Base-by-base conservation (phyloP, 2,888 invertebrate species). In the Eledona agricola region DNA sequence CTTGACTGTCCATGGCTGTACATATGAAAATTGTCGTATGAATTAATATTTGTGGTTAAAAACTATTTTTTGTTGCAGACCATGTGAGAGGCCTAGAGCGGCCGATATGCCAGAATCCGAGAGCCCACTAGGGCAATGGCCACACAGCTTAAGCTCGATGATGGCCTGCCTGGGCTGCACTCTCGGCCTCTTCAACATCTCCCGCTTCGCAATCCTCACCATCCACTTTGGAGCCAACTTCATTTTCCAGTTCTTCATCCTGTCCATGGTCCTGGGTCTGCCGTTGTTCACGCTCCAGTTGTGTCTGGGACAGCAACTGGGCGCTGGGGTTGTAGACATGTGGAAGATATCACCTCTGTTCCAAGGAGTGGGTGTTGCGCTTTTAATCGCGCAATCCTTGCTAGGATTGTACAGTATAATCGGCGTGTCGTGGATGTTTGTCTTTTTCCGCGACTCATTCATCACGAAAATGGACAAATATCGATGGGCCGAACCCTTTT, bases 291-390 rank as follows among this genome's bases (percentile, higher is more conserved):
- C 92, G 46, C 80, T 94, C 35, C 90, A 93, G 75, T 82, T 92
- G 74, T 89, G 90, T 63, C 79, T 94, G 63, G 94, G 95, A 1
- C 90, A 93, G 74, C 88, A 91, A 64, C 78, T 94, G 51, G 86
- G 87, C 31, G 85, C 91, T 0, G 94, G 94, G 0, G 89, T 92
- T 1, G 84, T 94, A 52, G 92, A 93, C 65, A 93, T 94, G 93
- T 95, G 94, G 94, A 85, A 84, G 67, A 93, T 94, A 67, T 93
- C 93, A 43, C 95, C 95, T 0, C 85, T 94, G 63, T 93, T 94
- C 73, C 89, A 90, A 79, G 94, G 95, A 1, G 89, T 94, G 10
- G 94, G 94, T 9, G 86, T 93, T 38, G 86, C 93, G 0, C 76
- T 94, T 60, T 81, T 93, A 11, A 75, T 89, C 50, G 85, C 87